A percentile compares a stretch with the other conserved stretches of the same genome.
These are phyloP conservation scores for Tragelaphus scriptus DNA, from an alignment of 2,113 vertebrate species.

Conservation along the genomic window DNA sequence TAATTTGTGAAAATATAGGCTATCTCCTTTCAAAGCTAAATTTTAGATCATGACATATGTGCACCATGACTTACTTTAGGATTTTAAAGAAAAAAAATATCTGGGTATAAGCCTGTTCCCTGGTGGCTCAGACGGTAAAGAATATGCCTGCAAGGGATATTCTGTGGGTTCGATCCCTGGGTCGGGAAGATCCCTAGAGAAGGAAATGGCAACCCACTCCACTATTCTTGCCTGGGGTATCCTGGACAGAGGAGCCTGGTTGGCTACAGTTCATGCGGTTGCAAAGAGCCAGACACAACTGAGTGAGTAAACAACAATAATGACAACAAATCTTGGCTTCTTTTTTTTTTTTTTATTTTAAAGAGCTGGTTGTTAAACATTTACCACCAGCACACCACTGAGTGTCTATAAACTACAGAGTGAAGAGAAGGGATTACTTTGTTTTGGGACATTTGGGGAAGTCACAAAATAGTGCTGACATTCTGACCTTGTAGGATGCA, in stretches of 20 bases:
- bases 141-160: neutral
- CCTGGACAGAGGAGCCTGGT: neutral
- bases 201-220: neutral
- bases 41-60: neutral
- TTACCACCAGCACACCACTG: neutral
- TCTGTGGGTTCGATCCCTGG: neutral
- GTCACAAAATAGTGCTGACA: neutral
- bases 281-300: neutral
- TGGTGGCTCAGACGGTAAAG: neutral
- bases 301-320: neutral
- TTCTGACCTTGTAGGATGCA: neutral
- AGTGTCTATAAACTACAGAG: neutral
- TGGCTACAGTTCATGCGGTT: neutral
- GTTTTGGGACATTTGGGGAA: neutral
- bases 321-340: neutral
- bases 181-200: neutral
- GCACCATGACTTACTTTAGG: neutral
- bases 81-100: neutral
- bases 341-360: neutral
- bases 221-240: neutral
- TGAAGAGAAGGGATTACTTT: neutral
- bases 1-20: neutral
- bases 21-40: neutral
- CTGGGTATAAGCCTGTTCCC: neutral
- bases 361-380: neutral